These are phyloP conservation scores for Mixornis gularis DNA, from an alignment of 2,113 vertebrate genomes.

Conservation along the genomic window DNA sequence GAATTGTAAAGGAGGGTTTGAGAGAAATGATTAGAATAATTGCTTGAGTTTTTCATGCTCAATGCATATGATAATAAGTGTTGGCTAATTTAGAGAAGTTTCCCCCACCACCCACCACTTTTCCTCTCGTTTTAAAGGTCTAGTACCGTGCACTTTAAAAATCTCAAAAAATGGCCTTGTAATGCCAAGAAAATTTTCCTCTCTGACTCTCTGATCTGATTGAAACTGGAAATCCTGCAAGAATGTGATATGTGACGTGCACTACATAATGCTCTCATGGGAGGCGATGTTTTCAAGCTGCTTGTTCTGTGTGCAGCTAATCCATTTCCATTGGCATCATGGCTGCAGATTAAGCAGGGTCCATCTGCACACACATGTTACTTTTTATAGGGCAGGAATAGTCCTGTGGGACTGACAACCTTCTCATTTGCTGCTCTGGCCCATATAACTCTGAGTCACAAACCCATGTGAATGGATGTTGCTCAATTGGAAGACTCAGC, in stretches of 20 bases:
- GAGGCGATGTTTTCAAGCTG: neutral
- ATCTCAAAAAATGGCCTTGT: neutral
- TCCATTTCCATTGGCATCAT: neutral
- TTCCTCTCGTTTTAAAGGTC: neutral
- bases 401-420: neutral
- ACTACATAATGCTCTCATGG: neutral
- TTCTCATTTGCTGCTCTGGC: neutral
- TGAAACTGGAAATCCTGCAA: neutral
- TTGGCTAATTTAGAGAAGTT: neutral
- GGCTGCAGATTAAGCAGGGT: neutral
- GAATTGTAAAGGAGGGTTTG: neutral
- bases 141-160: neutral
- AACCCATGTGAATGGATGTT: neutral
- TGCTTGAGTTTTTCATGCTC: neutral
- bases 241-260: neutral
- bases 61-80: neutral
- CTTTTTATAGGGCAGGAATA: neutral
- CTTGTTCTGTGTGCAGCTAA: neutral
- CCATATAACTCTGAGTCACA: neutral
- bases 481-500: neutral
- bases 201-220: neutral
- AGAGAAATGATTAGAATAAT: neutral
- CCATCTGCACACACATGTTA: fast-evolving
- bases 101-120: fast-evolving
- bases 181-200: neutral